Base-by-base conservation (phyloP, 2,888 invertebrate species). In the Drosophila paramelanica region DNA sequence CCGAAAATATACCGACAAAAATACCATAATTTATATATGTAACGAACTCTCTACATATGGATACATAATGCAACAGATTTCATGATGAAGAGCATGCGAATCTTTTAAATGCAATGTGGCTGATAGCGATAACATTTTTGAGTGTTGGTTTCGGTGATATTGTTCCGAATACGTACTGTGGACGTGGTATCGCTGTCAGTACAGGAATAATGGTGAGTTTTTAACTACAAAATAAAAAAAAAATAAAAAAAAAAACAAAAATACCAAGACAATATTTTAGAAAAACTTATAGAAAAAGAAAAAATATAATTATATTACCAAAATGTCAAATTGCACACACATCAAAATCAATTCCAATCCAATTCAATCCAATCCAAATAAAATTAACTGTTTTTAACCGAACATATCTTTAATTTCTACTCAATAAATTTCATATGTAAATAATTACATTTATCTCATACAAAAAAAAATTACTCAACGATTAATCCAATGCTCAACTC, bases 121-220 rank as follows among this genome's bases (percentile, higher is more conserved):
- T 99, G 94, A 99, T 99, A 93, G 98, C 99, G 92, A 99, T 99
- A 93, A 99, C 99, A 91, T 99, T 99, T 95, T 96, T 99, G 93
- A 99, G 99, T 94, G 98, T 99, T 92, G 99, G 99, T 93, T 99
- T 99, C 94, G 99, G 99, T 93, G 99, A 99, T 94, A 98, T 99
- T 93, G 99, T 99, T 93, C 99, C 99, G 93, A 99, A 99, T 94
- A 99, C 99, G 88, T 99, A 99, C 94, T 99, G 99, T 94, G 99
- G 99, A 92, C 95, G 99, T 93, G 98, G 98, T 93, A 99, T 99
- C 93, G 98, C 99, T 92, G 98, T 99, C 93, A 97, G 97, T 93
- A 99, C 99, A 90, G 99, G 99, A 93, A 98, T 99, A 93, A 98
- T 99, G 98, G 99, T 99, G 96, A 96, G 96, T 95, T 89, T 95